These are phyloP conservation scores for Matsumyia berberina DNA, from an alignment of 2,888 invertebrate genomes.

Conservation along the genomic window DNA sequence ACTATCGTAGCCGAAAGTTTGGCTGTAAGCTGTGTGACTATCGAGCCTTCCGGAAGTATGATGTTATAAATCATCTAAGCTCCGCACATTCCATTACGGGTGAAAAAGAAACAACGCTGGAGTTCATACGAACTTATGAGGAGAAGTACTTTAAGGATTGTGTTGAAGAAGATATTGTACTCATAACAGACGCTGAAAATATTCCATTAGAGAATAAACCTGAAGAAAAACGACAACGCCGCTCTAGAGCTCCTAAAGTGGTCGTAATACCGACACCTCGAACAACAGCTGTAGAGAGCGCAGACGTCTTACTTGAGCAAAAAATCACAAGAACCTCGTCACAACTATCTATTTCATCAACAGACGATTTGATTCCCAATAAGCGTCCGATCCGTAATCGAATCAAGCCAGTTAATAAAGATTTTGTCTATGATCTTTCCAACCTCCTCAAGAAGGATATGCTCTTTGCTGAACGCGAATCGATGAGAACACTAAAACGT, in stretches of 20 bases:
- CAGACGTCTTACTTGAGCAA: constrained; percentile 60
- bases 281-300: constrained; percentile 17
- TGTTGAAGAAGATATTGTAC: constrained; percentile 82
- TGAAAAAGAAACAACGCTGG: constrained; percentile 84
- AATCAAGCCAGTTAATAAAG: constrained; percentile 87
- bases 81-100: constrained; percentile 86
- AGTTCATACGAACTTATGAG: constrained; percentile 82
- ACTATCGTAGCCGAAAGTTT: constrained; percentile 86
- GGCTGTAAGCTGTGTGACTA: constrained; percentile 91
- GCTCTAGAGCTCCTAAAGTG: constrained; percentile 76
- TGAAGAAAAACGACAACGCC: constrained; percentile 74
- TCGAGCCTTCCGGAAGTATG: constrained; percentile 88
- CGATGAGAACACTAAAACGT: constrained; percentile 77
- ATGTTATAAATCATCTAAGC: constrained; percentile 88
- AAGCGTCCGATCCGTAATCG: constrained; percentile 88
- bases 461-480: constrained; percentile 73
- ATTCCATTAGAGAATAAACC: constrained; percentile 56
- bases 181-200: constrained; percentile 79
- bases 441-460: constrained; percentile 85
- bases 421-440: constrained; percentile 90
- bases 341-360: constrained; percentile 75
- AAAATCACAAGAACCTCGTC: constrained; percentile 78
- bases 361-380: constrained; percentile 75
- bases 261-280: constrained; percentile 45
- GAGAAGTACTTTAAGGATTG: constrained; percentile 82